Evolutionary conservation across 1,140 invertebrate genomes (phyloP), one percentile per base, ranked within the genome.

Genomic region (Apolygus lucorum): DNA sequence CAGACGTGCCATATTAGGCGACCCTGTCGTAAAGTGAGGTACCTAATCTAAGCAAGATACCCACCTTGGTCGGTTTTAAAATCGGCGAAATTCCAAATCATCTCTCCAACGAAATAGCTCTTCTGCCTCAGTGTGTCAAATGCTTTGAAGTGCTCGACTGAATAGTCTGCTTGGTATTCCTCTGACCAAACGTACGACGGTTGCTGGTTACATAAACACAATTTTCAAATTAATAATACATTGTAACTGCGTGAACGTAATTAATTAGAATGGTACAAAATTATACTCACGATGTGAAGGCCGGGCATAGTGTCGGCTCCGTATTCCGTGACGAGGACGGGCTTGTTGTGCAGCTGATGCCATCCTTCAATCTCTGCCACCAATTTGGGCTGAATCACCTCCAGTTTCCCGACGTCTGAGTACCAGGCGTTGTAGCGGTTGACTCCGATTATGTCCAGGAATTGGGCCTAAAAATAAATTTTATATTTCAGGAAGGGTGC

Each of bases 341-440:
- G 95, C 77, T 96, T 98, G 70, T 91, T 87, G 77, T 90, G 89
- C 73, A 87, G 89, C 13, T 84, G 82, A 76, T 90, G 82, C 93
- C 94, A 98, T 2, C 83, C 80, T n/a, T 79, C 81, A 17, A 95
- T 88, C 78, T 97, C 92, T 26, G 84, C 81, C 25, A 87, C 79
- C 0, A 97, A 85, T 70, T 88, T 84, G 1, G 78, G 74, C 0
- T 84, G 81, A 28, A 97, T 91, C 76, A 90, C 85, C 72, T 92
- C 87, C 22, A 91, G 76, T 67, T 87, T 84, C 0, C 95, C 95
- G 0, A 90, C 81, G 78, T 96, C 90, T 1, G 78, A 78, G 78
- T 99, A 99, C 96, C 96, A 99, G 1, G 85, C 90, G 78, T 91
- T 95, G 78, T 98, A 98, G 42, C 92, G 84, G 81, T 99, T 99